Conservation (phyloP, 2,113 vertebrate genomes). For the Raja brachyura region DNA sequence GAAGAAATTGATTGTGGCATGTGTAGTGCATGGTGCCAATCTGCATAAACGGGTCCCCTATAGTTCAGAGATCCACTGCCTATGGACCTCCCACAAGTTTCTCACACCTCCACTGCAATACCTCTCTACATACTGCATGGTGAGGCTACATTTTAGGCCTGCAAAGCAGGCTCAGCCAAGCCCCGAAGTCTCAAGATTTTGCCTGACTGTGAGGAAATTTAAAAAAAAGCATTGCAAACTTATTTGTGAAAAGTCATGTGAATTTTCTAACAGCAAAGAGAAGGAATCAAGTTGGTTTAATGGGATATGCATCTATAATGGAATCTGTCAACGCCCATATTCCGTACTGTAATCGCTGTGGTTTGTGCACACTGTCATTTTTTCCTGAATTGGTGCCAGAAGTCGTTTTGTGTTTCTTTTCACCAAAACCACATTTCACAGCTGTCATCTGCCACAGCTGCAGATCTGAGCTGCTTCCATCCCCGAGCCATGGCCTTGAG, state of each 20-base stretch:
- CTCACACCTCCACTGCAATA: no score
- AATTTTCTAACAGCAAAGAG: neutral
- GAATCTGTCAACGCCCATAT: neutral
- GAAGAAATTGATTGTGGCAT: neutral
- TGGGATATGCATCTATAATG: neutral
- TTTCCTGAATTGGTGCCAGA: neutral
- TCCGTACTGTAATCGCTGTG: neutral
- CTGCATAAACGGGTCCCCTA: neutral
- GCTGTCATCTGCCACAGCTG: conserved; percentile 20
- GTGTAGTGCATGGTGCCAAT: neutral
- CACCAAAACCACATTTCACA: conserved; percentile 5
- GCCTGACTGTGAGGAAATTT: neutral
- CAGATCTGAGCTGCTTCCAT: neutral
- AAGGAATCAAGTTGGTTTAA: neutral
- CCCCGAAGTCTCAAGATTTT: neutral
- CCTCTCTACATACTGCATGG: neutral
- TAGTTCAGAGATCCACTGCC: no score
- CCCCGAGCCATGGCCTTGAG: neutral
- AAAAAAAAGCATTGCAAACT: neutral
- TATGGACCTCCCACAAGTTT: neutral
- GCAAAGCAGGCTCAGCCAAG: neutral
- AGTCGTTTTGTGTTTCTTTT: neutral
- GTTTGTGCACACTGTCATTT: conserved; percentile 7
- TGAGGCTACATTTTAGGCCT: neutral
- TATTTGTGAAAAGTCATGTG: neutral